Conservation (phyloP, 92 coral and sea anemone species). For the Paramuricea clavata region DNA sequence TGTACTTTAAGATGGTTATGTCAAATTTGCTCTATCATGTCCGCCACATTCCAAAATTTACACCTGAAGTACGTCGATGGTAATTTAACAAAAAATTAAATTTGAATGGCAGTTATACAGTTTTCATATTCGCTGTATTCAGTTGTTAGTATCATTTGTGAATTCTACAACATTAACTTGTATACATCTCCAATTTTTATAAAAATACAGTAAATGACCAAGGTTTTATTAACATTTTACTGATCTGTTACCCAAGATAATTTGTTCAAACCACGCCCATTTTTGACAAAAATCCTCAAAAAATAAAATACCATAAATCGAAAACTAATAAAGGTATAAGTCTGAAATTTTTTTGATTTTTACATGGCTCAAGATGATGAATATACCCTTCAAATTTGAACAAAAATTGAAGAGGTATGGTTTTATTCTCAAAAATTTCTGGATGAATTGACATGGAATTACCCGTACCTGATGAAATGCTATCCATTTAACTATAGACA, state of each 20-base stretch:
- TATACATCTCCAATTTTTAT: background rate
- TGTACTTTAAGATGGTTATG: no score
- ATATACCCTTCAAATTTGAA: constrained; percentile 7
- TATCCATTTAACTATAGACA: no score
- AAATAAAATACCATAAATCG: no score
- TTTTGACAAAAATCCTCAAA: no score
- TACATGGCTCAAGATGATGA: background rate
- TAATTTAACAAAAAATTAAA: background rate
- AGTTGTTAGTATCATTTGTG: background rate
- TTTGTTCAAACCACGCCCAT: no score
- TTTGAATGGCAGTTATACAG: background rate
- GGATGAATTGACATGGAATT: constrained; percentile 29
- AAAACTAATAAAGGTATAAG: no score
- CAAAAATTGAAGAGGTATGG: background rate
- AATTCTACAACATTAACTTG: no score
- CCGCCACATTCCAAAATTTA: constrained; percentile 2
- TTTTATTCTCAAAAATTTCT: background rate
- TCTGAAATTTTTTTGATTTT: no score
- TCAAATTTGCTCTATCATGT: no score
- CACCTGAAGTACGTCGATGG: background rate
- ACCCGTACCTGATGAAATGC: no score
- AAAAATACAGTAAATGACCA: background rate
- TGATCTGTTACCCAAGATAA: background rate
- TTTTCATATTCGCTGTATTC: background rate
- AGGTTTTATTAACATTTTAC: background rate